These are phyloP conservation scores for Macroglossus sobrinus DNA, from an alignment of 2,113 vertebrate species.

Conservation along the genomic window DNA sequence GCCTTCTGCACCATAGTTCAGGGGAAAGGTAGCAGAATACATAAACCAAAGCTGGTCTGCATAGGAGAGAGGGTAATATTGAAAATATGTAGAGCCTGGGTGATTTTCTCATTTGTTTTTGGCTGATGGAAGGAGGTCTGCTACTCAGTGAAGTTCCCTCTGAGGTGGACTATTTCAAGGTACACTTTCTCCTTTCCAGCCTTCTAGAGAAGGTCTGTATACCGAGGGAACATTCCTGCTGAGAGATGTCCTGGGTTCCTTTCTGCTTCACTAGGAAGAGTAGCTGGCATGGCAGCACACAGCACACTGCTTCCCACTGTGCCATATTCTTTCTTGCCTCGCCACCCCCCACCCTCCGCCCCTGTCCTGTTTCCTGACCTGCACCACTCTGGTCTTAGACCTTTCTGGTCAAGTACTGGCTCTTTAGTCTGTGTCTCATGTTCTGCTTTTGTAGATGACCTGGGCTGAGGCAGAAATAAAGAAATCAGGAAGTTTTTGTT, in stretches of 20 bases:
- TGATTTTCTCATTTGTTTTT: conserved; percentile 71
- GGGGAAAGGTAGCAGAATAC: background rate
- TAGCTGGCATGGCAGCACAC: background rate
- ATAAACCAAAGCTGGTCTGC: conserved; percentile 50
- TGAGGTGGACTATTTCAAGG: background rate
- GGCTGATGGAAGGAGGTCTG: conserved; percentile 72
- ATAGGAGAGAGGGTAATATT: conserved; percentile 61
- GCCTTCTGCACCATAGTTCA: conserved; percentile 4
- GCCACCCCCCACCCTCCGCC: too few species aligned
- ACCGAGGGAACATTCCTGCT: background rate
- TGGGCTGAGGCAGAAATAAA: background rate
- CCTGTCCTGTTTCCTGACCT: background rate
- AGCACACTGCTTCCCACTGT: background rate
- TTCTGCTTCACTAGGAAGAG: background rate
- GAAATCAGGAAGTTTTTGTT: background rate
- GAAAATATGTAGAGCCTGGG: conserved; percentile 54
- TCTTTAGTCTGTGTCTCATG: background rate
- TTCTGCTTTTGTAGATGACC: background rate
- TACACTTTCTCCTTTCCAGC: background rate
- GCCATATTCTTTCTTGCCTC: background rate
- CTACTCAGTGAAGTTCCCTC: conserved; percentile 67
- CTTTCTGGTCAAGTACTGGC: background rate
- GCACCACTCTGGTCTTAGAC: background rate
- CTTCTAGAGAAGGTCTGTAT: background rate
- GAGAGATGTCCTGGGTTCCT: background rate